Conservation (phyloP, 2,888 invertebrate species). For the Argyra leucocephala region DNA sequence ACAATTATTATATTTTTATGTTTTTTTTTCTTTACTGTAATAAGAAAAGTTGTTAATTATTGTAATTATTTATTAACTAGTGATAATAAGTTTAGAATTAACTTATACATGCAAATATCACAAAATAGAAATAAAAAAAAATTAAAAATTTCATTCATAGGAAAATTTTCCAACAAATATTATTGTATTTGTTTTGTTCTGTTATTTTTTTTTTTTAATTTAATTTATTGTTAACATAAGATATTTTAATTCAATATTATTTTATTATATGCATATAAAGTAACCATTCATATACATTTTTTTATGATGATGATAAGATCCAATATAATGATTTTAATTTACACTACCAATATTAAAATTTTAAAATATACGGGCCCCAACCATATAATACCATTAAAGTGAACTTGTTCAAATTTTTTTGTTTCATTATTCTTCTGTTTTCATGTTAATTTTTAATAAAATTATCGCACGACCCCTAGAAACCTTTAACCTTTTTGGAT, state of each 20-base stretch:
- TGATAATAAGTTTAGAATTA: no score
- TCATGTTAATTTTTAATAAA: constrained; percentile 30
- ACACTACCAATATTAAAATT: constrained; percentile 13
- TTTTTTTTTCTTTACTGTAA: no score
- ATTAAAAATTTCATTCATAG: constrained; percentile 14
- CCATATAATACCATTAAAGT: no score
- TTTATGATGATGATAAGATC: constrained; percentile 5
- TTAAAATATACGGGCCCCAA: no score
- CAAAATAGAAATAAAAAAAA: no score
- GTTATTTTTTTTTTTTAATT: not conserved
- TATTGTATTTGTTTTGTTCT: not conserved
- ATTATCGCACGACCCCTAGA: constrained; percentile 45
- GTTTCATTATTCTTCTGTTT: not conserved
- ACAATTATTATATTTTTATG: no score
- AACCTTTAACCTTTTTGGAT: constrained; percentile 42
- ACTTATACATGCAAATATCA: no score
- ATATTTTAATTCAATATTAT: no score
- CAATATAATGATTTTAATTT: constrained; percentile 13
- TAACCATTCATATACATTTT: no score
- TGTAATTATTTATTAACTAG: no score
- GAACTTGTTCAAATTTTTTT: constrained; percentile 17
- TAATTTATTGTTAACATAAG: constrained; percentile 1
- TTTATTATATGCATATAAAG: no score
- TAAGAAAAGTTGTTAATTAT: no score
- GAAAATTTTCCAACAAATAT: constrained; percentile 20